Evolutionary conservation across 2,113 vertebrate species (phyloP), one percentile per base, ranked within the genome.

Genomic region (Atractosteus spatula): DNA sequence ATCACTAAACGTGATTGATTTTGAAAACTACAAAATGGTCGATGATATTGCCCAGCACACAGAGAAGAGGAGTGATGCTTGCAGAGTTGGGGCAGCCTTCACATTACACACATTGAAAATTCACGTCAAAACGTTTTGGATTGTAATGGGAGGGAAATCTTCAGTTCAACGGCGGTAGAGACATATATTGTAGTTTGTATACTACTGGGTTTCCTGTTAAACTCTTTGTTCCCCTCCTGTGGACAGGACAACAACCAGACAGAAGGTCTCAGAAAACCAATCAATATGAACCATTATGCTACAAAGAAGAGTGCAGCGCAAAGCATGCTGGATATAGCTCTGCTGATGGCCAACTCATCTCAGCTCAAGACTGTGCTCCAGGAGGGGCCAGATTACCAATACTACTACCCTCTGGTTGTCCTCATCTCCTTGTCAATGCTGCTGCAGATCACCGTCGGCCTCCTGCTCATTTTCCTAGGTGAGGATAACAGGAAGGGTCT

Each of bases 301-400:
- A 96, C 93, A 8, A 97, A 97, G 89, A 97, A 97, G 88, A 96
- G 88, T 0, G 94, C 90, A 0, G 95, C 94, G 0, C 95, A 98
- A 83, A 97, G 95, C 84, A 97, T 97, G 94, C 78, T 97, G 84
- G 95, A 97, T 70, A 83, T 97, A 0, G 93, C 95, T 0, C 79
- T 98, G 78, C 89, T 98, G 68, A 96, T 97, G 95, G 95, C 96
- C 88, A 98, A 96, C 0, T 92, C 94, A 0, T 96, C 95, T 6
- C 96, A 97, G 83, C 86, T 98, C 74, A 98, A 97, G 79, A 94
- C 94, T 0, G 89, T 96, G 7, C 85, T 97, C 55, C 92, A 94
- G 3, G 93, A 94, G 74, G 95, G 95, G 45, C 83, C 93, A 0
- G 45, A 76, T 1, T 95, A 94, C 3, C 79, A 81, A 7, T 96